phyloP scores from a whole-genome alignment of 2,797 vertebrate genomes.

The Ptychadena robeensis region DNA sequence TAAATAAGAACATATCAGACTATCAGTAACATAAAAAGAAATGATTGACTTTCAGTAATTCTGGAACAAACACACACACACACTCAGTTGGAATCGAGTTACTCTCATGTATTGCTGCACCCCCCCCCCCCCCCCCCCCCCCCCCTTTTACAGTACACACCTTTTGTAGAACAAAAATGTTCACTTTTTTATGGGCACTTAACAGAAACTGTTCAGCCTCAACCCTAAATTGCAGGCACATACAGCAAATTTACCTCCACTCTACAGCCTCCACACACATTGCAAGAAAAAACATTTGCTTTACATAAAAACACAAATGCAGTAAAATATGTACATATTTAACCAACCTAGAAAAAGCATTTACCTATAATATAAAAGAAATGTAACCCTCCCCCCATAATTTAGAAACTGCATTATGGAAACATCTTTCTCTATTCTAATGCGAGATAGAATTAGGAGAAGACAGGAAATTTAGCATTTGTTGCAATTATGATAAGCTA shows the following conservation, averaged over 20 bases:
- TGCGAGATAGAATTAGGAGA: background rate
- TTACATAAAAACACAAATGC: background rate
- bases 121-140: too few relatives aligned
- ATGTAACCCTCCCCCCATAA: too few relatives aligned
- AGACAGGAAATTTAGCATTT: background rate
- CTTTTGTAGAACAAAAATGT: too few relatives aligned
- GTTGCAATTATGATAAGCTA: background rate
- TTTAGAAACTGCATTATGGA: background rate
- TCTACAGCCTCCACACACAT: background rate
- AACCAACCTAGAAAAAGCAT: background rate
- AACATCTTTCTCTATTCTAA: background rate
- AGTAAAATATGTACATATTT: background rate
- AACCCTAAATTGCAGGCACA: background rate
- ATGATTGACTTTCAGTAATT: too few relatives aligned
- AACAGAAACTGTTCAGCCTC: background rate
- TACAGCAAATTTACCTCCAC: background rate
- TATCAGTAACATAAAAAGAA: too few relatives aligned
- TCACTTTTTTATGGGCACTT: too few relatives aligned
- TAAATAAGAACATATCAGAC: too few relatives aligned
- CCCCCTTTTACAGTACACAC: too few relatives aligned
- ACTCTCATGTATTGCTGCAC: too few relatives aligned
- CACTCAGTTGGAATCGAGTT: too few relatives aligned
- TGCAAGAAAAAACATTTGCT: background rate
- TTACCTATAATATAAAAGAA: background rate
- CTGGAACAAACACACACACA: too few relatives aligned